These are phyloP conservation scores for Vanessa cardui DNA, from an alignment of 2,888 invertebrate species.

Conservation along the genomic window DNA sequence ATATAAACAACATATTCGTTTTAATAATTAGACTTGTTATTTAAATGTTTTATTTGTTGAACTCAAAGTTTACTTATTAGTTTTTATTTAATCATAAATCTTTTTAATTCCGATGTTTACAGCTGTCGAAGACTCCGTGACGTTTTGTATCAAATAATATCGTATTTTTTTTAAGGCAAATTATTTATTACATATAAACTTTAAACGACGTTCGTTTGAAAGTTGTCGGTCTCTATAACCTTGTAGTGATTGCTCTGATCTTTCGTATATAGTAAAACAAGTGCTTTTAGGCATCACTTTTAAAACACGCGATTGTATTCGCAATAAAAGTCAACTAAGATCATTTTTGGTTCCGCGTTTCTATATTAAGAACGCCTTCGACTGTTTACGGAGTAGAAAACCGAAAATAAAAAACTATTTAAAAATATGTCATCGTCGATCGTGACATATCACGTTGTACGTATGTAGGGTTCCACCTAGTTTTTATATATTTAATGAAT, in stretches of 20 bases:
- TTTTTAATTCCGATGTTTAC: too few relatives aligned
- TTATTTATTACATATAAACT: conserved; percentile 1
- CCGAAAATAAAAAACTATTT: neutral
- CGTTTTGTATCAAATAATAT: too few relatives aligned
- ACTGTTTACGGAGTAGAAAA: neutral
- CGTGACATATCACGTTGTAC: too few relatives aligned
- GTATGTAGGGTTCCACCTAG: too few relatives aligned
- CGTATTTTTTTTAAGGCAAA: neutral
- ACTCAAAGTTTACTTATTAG: too few relatives aligned
- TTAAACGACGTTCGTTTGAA: conserved; percentile 19
- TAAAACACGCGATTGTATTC: conserved; percentile 1
- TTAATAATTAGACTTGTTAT: too few relatives aligned
- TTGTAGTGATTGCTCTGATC: conserved; percentile 22
- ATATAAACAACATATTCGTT: too few relatives aligned
- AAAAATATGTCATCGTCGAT: neutral
- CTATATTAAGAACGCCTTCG: neutral
- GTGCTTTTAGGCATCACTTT: conserved; percentile 27
- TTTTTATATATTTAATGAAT: too few relatives aligned
- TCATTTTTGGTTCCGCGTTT: conserved; percentile 17
- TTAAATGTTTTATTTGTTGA: too few relatives aligned
- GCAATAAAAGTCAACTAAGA: conserved; percentile 1
- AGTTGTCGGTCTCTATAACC: conserved; percentile 24
- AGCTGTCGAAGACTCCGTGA: too few relatives aligned
- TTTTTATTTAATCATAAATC: too few relatives aligned
- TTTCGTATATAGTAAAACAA: conserved; percentile 26